These are phyloP conservation scores for Sander vitreus DNA, from an alignment of 2,113 vertebrate species.

Conservation along the genomic window DNA sequence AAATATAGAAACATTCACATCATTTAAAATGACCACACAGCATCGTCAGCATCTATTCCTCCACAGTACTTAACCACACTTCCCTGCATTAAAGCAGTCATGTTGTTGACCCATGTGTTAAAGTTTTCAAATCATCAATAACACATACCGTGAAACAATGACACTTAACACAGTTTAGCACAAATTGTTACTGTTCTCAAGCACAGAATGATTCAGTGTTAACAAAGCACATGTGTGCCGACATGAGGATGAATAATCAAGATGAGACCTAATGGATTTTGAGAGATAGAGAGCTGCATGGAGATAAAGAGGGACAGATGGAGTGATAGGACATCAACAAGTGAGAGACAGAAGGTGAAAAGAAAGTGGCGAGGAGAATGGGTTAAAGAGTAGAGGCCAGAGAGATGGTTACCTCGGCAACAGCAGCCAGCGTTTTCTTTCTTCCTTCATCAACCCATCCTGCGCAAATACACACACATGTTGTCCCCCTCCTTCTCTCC, in stretches of 20 bases:
- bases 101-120: neutral
- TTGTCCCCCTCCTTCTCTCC: neutral
- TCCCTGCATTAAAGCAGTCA: neutral
- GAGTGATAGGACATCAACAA: constrained; percentile 78
- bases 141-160: constrained; percentile 25
- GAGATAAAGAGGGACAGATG: constrained; percentile 74
- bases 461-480: constrained; percentile 24
- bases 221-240: constrained; percentile 47
- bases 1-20: neutral
- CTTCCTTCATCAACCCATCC: constrained; percentile 55
- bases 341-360: constrained; percentile 81
- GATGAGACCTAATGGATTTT: constrained; percentile 16
- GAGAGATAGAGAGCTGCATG: constrained; percentile 9
- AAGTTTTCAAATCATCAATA: constrained; percentile 31
- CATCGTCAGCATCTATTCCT: neutral
- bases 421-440: constrained; percentile 75
- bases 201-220: constrained; percentile 53
- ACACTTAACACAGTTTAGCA: constrained; percentile 5
- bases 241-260: constrained; percentile 44
- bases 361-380: constrained; percentile 72
- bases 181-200: constrained; percentile 27
- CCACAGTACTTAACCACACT: neutral
- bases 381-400: constrained; percentile 73
- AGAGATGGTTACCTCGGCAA: constrained; percentile 81
- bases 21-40: neutral